Evolutionary conservation across 1,140 invertebrate genomes (phyloP), one percentile per base, ranked within the genome.

Genomic region (Aethina tumida): DNA sequence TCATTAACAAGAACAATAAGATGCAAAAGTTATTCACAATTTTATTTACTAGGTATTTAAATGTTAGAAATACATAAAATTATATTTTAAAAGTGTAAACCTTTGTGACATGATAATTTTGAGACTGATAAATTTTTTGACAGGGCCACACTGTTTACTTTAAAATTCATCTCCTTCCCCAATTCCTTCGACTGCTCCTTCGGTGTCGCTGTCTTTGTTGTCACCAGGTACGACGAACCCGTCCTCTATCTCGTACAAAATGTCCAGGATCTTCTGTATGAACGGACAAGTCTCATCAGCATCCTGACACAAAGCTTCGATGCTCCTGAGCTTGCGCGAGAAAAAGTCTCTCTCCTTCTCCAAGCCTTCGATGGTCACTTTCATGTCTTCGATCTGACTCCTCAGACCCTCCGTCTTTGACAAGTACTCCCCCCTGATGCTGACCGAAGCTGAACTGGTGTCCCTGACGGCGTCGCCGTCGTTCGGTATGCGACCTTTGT

Each of bases 301-400:
- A 62, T 97, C 92, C 74, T 98, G 95, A 73, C 95, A 98, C 66
- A 97, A 79, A 33, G 98, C 84, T 75, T 99, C 95, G 64, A 99
- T 97, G 58, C 97, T 90, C 56, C 94, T 74, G 55, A 99, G 73
- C 69, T 99, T 99, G 39, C 90, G 88, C 68, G 97, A 99, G 67
- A 99, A 99, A 63, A 99, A 99, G 69, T 99, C 95, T 63, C 95
- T 73, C 67, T 99, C 96, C 55, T 97, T 95, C 63, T 97, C 93
- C 43, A 97, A 68, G 17, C 91, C 92, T 52, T 96, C 91, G 12
- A 96, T 73, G 38, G 86, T 93, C 44, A 95, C 54, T 47, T 60
- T 58, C 30, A 56, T 52, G 35, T 60, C 59, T 7, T 54, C 33
- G 58, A 79, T 71, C 66, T 80, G 77, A 43, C 67, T 63, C 54